phyloP scores from a whole-genome alignment of 2,797 vertebrate genomes.

The Alca torda region DNA sequence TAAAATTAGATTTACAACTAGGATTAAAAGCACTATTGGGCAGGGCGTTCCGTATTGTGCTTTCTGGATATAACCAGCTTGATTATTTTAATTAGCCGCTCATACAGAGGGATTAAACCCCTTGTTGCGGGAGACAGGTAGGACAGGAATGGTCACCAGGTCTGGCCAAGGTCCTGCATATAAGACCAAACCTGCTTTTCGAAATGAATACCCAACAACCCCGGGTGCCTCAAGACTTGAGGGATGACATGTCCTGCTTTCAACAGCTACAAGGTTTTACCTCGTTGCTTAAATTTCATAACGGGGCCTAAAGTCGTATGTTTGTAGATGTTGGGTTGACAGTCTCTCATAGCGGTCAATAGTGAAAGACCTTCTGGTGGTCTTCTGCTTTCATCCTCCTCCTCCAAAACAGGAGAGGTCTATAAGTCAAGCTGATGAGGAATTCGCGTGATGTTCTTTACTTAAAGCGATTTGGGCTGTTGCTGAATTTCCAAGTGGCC shows the following conservation, averaged over 20 bases:
- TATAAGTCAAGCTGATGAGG: background rate
- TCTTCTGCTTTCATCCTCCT: background rate
- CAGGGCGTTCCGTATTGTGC: background rate
- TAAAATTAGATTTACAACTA: background rate
- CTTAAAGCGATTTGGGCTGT: background rate
- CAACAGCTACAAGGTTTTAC: background rate
- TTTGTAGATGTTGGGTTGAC: background rate
- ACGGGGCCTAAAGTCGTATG: accelerated
- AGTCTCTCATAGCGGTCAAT: background rate
- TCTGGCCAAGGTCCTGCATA: background rate
- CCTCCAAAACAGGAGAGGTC: background rate
- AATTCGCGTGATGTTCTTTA: background rate
- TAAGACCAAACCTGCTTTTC: no score
- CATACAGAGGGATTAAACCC: background rate
- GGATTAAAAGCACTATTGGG: background rate
- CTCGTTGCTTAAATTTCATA: background rate
- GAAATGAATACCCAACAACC: background rate
- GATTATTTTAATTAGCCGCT: background rate
- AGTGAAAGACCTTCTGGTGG: background rate
- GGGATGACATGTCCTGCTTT: accelerated
- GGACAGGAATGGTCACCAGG: background rate
- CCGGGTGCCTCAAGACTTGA: background rate
- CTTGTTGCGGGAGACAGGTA: background rate
- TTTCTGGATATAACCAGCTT: no score
- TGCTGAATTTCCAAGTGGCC: background rate